Conservation (phyloP, 1,140 invertebrate species). For the Drosophila obscura region DNA sequence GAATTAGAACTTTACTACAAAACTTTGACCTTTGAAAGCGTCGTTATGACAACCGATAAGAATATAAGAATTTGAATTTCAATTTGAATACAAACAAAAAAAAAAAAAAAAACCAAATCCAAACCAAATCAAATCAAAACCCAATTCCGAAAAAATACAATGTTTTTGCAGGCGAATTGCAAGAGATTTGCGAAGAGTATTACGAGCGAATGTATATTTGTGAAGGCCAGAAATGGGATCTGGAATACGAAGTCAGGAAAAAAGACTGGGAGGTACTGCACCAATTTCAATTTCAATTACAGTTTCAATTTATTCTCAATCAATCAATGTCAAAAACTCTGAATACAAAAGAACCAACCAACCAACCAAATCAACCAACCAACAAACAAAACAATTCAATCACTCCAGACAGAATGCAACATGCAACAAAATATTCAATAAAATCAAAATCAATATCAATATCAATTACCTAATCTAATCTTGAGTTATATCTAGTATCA, state of each 20-base stretch:
- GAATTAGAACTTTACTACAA: constrained; percentile 43
- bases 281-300: constrained; percentile 73
- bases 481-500: constrained; percentile 55
- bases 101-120: constrained; percentile 18
- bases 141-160: constrained; percentile 53
- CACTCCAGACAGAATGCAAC: constrained; percentile 48
- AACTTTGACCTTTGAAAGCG: constrained; percentile 14
- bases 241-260: constrained; percentile 99
- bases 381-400: constrained; percentile 15
- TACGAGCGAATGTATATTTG: constrained; percentile 97
- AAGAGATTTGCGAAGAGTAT: constrained; percentile 96
- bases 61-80: not conserved
- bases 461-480: constrained; percentile 51
- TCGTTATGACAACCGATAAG: constrained; percentile 13
- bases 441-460: constrained; percentile 40
- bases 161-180: constrained; percentile 85
- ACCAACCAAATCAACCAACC: constrained; percentile 34
- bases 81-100: constrained; percentile 17
- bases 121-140: constrained; percentile 30
- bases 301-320: constrained; percentile 48
- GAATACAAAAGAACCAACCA: constrained; percentile 58
- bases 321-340: constrained; percentile 61
- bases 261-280: constrained; percentile 98
- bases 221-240: constrained; percentile 99
- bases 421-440: constrained; percentile 45